Evolutionary conservation across 35 echinoderm and acorn worm genomes (phyloP).

Genomic region (Ophioderma brevispina): DNA sequence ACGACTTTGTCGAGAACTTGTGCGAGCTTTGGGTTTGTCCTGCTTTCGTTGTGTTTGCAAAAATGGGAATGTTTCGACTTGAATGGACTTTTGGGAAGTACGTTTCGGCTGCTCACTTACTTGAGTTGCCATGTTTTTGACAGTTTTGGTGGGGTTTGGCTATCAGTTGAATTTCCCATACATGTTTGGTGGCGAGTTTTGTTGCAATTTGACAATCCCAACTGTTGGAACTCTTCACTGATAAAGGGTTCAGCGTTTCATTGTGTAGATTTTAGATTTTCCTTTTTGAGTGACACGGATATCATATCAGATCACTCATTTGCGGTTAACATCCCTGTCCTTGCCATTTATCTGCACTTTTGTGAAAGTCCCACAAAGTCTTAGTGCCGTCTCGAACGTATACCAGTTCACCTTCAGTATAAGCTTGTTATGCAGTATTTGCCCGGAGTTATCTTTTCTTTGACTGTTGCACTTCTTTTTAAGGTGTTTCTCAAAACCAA

Average conservation of each 20-base stretch:
- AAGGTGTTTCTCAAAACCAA: background rate
- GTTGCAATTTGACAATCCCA: background rate
- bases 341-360: conserved; percentile 63
- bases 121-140: too few species aligned
- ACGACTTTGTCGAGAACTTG: too few species aligned
- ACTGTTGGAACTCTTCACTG: background rate
- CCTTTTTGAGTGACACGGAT: background rate
- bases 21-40: too few species aligned
- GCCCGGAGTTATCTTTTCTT: background rate
- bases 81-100: too few species aligned
- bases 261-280: conserved; percentile 8
- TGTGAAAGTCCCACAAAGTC: conserved; percentile 44
- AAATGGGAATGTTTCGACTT: too few species aligned
- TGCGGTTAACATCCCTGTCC: conserved; percentile 38
- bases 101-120: too few species aligned
- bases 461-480: background rate
- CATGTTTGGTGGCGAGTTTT: too few species aligned
- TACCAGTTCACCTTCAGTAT: background rate
- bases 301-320: conserved; percentile 27
- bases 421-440: background rate
- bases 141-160: too few species aligned
- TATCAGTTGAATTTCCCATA: too few species aligned
- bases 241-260: background rate
- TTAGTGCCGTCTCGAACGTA: conserved; percentile 30
- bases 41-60: too few species aligned